Evolutionary conservation across 1,140 invertebrate species (phyloP), one percentile per base, ranked within the genome.

Genomic region (Nasonia vitripennis): DNA sequence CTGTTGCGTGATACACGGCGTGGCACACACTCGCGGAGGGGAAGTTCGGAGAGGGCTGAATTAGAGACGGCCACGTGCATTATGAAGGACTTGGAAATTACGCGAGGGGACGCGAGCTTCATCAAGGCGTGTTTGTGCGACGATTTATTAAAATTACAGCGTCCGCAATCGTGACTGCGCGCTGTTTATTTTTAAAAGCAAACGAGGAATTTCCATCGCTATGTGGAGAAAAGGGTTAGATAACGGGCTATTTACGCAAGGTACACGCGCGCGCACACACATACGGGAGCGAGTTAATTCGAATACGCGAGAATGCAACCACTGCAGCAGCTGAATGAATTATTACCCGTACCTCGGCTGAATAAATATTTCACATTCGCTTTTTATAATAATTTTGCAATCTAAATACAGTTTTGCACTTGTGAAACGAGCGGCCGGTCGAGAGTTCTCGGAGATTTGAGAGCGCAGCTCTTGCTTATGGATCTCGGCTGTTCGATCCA

Each of bases 321-420:
- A 14, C 20, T 71, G 68, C 31, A 31, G 67, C 68, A 4, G 31
- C 10, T 71, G 23, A 71, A 71, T 71, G 68, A 71, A 71, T 71
- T 71, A 71, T 71, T 71, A 31, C 68, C 27, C 67, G 6, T 27
- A 68, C 11, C 67, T 68, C n/a, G n/a, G 9, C n/a, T 68, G n/a
- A 14, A 51, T 51, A 17, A 51, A 51, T 51, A 17, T 51, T 51
- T 51, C 20, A 68, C 67, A 27, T 68, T n/a, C 23, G 23, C 67
- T 68, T 68, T 68, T 68, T 68, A 68, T 27, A 68, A 68, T 27
- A 27, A 68, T 68, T 68, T 68, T 68, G 67, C 67, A 68, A 68
- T 23, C 11, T 68, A 68, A 68, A 23, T 27, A 17, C 67, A 23
- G 67, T 68, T 68, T 23, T 27, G 48, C 48, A 68, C 7, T 68